Evolutionary conservation across 1,140 invertebrate genomes (phyloP), one percentile per base, ranked within the genome.

Genomic region (Apis cerana): DNA sequence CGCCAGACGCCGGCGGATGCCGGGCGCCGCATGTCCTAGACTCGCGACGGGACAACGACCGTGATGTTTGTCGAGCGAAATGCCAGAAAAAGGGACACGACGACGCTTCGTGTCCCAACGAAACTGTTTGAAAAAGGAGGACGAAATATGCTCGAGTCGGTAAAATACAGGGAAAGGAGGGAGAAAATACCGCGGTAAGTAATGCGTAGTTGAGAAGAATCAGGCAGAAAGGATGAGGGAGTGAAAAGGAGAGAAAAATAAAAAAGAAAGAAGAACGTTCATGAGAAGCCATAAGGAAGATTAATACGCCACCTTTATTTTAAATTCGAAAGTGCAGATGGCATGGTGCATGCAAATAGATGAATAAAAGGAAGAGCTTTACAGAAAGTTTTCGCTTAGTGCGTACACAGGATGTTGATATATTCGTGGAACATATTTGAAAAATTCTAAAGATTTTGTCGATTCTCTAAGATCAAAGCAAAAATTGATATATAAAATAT

Each of bases 1-100:
- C 80, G 87, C 72, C 87, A 88, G 87, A 88, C 87, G 84, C 43
- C 82, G 82, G 7, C 84, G 84, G 72, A 80, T 50, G 80, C 62
- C 76, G 80, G 87, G 87, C 87, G 87, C 87, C 87, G 86, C 23
- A 54, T 85, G 80, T 88, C 87, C 87, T 88, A 88, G 87, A 88
- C 86, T 88, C 67, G 33, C 61, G 67, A n/a, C 80, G 84, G 80
- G 86, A 88, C 86, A 83, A 88, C 83, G 87, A 88, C 87, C 87
- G 79, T 80, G 86, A 76, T 83, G 76, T 88, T 88, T 88, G 79
- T 82, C 86, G 83, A 74, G 79, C 83, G 48, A 80, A 85, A 88
- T 74, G 83, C 62, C 43, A 17, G 71, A 69, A 88, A 82, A 88
- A 80, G 75, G 61, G 75, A 61, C 33, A 2, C 81, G 62, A 61